These are phyloP conservation scores for Stomatorhinus walkeri DNA, from an alignment of 2,797 vertebrate genomes.

Conservation along the genomic window DNA sequence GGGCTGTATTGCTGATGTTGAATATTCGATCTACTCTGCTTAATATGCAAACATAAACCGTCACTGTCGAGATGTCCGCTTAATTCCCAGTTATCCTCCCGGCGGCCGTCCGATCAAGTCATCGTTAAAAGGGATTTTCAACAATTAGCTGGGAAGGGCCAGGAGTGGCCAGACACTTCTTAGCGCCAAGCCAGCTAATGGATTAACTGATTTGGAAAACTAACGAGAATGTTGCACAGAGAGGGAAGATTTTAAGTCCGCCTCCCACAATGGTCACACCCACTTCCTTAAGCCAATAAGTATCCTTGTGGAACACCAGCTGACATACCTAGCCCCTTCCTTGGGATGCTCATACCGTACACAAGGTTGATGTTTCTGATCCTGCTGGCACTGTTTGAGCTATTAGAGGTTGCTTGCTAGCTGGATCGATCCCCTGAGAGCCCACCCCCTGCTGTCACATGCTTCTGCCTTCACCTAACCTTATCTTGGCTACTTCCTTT, in stretches of 20 bases:
- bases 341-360: neutral
- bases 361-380: neutral
- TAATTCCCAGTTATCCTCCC: conserved; percentile 62
- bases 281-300: neutral
- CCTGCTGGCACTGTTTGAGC: neutral
- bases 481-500: neutral
- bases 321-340: neutral
- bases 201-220: conserved; percentile 75
- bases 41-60: conserved; percentile 62
- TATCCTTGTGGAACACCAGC: neutral
- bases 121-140: conserved; percentile 71
- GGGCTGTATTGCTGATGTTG: conserved; percentile 42
- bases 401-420: conserved; percentile 21
- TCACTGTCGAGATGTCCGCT: conserved; percentile 60
- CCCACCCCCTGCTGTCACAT: neutral
- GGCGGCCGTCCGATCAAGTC: conserved; percentile 62
- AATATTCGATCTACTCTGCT: conserved; percentile 55
- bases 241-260: conserved; percentile 59
- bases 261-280: neutral
- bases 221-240: conserved; percentile 66
- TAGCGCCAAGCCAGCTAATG: conserved; percentile 62
- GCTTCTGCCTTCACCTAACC: neutral
- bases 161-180: conserved; percentile 56
- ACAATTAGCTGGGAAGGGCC: conserved; percentile 63
- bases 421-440: neutral